Percentiles rank a stretch among this genome's conserved stretches.
Conservation (phyloP, 92 coral and sea anemone genomes). For the Meandrina meandrites region DNA sequence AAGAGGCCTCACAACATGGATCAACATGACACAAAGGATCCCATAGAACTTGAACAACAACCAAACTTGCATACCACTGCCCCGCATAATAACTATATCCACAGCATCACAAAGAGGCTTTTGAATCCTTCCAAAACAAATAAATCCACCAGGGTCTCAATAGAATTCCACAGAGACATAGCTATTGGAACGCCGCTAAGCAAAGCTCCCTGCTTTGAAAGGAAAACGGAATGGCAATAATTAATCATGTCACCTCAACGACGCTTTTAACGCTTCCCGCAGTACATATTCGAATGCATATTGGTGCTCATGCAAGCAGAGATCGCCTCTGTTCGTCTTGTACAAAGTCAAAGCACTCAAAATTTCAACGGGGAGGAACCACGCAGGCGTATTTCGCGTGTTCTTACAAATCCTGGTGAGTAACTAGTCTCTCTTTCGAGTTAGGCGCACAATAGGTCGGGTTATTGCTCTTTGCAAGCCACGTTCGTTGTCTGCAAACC, state of each 20-base stretch:
- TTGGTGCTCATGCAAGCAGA: constrained; percentile 17
- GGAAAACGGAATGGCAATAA: constrained; percentile 19
- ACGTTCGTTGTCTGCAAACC: background rate
- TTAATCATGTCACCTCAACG: background rate
- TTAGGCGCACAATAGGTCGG: background rate
- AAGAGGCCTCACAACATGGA: background rate
- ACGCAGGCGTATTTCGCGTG: constrained; percentile 33
- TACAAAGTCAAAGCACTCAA: constrained; percentile 31
- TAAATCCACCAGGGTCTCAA: constrained; percentile 19
- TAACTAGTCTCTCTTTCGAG: background rate
- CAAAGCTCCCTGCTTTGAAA: constrained; percentile 1
- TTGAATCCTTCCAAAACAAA: constrained; percentile 30
- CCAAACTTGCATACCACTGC: background rate
- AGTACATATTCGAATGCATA: background rate
- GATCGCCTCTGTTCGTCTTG: background rate
- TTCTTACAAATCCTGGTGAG: constrained; percentile 43
- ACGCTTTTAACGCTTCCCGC: background rate
- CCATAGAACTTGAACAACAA: background rate
- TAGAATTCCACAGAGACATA: constrained; percentile 30
- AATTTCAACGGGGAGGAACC: background rate
- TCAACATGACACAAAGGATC: constrained; percentile 7
- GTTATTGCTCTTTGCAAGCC: background rate
- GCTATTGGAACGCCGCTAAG: constrained; percentile 12
- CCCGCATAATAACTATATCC: constrained; percentile 6
- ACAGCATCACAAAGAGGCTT: constrained; percentile 1